Percentiles rank a stretch among this genome's conserved stretches.
Conservation (phyloP, 2,113 vertebrate genomes). For the Brachionichthys hirsutus region DNA sequence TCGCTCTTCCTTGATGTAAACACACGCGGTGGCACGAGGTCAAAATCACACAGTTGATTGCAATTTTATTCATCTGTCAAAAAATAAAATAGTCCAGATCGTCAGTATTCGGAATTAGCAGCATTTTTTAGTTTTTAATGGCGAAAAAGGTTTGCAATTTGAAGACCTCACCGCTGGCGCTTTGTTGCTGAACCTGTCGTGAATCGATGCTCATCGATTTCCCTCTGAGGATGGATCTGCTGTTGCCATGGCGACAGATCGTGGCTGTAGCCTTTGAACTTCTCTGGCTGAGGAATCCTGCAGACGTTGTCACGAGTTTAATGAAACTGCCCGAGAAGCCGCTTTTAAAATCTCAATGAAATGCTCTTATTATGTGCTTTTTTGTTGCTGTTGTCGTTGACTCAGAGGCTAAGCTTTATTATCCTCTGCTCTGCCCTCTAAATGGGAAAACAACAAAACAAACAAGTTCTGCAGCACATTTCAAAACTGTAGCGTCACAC, state of each 20-base stretch:
- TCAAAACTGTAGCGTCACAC: not conserved
- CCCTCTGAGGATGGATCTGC: constrained; percentile 47
- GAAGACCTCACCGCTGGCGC: too few species aligned
- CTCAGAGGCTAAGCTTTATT: constrained; percentile 2
- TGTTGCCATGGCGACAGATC: constrained; percentile 45
- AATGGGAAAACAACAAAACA: not conserved
- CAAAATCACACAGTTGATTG: too few species aligned
- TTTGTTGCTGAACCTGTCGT: constrained; percentile 35
- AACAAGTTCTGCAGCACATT: not conserved
- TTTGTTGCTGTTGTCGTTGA: not conserved
- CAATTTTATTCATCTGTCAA: not conserved
- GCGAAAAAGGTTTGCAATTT: too few species aligned
- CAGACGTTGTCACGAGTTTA: constrained; percentile 49
- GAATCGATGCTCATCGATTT: constrained; percentile 58
- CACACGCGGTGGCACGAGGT: too few species aligned
- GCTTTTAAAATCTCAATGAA: not conserved
- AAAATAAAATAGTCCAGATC: not conserved
- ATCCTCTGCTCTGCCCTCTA: not conserved
- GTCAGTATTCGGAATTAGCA: not conserved
- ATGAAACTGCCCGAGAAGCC: constrained; percentile 50
- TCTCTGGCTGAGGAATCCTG: constrained; percentile 34
- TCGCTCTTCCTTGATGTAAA: too few species aligned
- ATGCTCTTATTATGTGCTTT: not conserved
- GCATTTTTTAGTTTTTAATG: too few species aligned
- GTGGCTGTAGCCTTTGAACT: constrained; percentile 46